phyloP scores from a whole-genome alignment of 2,797 vertebrate species.

The Pempheris klunzingeri region DNA sequence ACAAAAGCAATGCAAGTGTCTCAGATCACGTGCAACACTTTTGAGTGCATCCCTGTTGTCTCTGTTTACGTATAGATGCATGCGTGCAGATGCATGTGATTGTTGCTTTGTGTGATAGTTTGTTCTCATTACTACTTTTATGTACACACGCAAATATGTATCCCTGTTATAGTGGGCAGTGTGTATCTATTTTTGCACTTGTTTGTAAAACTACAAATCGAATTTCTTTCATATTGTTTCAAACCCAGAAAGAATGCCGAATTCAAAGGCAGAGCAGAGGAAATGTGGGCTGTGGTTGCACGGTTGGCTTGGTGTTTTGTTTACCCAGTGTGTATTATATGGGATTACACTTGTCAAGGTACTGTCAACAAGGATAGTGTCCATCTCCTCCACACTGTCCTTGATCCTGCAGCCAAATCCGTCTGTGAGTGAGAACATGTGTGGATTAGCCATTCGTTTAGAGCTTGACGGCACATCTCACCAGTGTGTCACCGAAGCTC shows the following conservation, averaged over 20 bases:
- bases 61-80: constrained; percentile 54
- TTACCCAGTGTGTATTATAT: constrained; percentile 83
- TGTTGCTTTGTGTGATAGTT: constrained; percentile 53
- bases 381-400: constrained; percentile 84
- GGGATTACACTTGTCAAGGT: constrained; percentile 88
- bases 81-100: constrained; percentile 51
- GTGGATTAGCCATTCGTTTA: constrained; percentile 78
- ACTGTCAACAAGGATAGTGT: constrained; percentile 88
- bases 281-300: constrained; percentile 82
- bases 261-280: constrained; percentile 80
- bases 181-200: constrained; percentile 68
- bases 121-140: constrained; percentile 62
- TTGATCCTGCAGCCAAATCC: constrained; percentile 83
- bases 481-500: constrained; percentile 68
- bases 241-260: constrained; percentile 74
- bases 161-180: constrained; percentile 40
- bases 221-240: constrained; percentile 78
- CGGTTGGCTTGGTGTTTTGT: constrained; percentile 81
- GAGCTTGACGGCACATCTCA: constrained; percentile 72
- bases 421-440: constrained; percentile 85
- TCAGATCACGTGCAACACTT: constrained; percentile 27
- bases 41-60: constrained; percentile 33
- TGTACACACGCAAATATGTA: constrained; percentile 57
- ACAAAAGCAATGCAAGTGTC: constrained; percentile 23
- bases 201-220: constrained; percentile 76